Base-by-base conservation (phyloP, 2,113 vertebrate genomes). In the Noctilio leporinus region DNA sequence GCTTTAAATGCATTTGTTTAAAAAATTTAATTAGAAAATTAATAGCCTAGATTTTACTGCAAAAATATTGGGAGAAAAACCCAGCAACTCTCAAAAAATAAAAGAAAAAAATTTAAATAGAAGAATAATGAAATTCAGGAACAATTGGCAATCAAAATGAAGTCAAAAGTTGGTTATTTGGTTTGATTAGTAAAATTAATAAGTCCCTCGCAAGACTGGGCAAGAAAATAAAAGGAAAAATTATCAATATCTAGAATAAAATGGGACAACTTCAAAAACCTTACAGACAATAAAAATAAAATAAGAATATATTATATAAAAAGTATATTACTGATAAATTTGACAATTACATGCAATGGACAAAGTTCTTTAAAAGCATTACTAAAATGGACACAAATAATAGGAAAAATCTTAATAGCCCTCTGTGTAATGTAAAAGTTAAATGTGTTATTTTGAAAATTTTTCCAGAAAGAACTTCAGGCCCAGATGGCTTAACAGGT, bases 401-500 rank as follows among this genome's bases (percentile, higher is more conserved):
- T 62, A 57, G 10, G 33, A 84, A 94, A 94, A 93, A 62, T 69
- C 14, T 87, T 86, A 84, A 69, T 45, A 87, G 43, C 81, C 14
- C 22, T 91, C 14, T 55, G 14, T 90, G 33, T 47, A 62, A 49
- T 75, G 49, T 69, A 26, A 90, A 94, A 70, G 38, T 33, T 93
- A 8, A 12, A 17, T 87, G 20, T 94, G 19, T 70, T 76, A 73
- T 62, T 92, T 55, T 30, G 43, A 69, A 64, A 57, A 40, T 14
- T 22, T 47, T 88, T 73, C 26, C 40, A 49, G 64, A 78, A 73
- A 84, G 17, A 84, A 43, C 7, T 69, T 70, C 14, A 81, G 20
- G 45, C n/a, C 47, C 57, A 94, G 38, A 70, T 72, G 16, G 30
- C 38, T 97, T 94, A 47, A 64, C 28, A 91, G 92, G 82, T 91